Percentiles rank a stretch among this genome's conserved stretches.
phyloP scores from a whole-genome alignment of 2,888 invertebrate genomes.

The Anagyrus pseudococci region DNA sequence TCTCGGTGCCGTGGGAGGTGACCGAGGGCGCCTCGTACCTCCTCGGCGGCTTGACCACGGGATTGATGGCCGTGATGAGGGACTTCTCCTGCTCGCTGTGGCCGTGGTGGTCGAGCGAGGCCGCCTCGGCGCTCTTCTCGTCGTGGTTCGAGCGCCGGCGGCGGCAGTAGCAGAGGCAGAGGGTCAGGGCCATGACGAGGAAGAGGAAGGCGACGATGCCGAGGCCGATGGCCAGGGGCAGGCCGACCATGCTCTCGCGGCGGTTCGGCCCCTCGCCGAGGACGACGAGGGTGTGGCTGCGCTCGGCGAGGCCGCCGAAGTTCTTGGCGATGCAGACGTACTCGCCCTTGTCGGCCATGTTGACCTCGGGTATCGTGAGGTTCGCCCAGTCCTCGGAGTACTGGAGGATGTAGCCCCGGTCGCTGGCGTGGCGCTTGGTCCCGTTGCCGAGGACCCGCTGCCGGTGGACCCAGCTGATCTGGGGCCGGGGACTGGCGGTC shows the following conservation, averaged over 20 bases:
- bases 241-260: conserved; percentile 70
- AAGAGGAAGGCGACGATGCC: conserved; percentile 65
- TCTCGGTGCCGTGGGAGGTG: conserved; percentile 78
- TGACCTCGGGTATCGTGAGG: conserved; percentile 72
- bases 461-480: conserved; percentile 64
- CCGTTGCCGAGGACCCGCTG: conserved; percentile 49
- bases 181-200: conserved; percentile 62
- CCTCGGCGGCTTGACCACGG: conserved; percentile 82
- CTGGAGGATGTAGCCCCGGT: conserved; percentile 45
- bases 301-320: conserved; percentile 79
- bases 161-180: conserved; percentile 65
- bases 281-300: conserved; percentile 67
- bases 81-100: conserved; percentile 86
- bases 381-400: conserved; percentile 62
- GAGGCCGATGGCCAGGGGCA: conserved; percentile 63
- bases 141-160: conserved; percentile 65
- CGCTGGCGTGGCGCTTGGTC: conserved; percentile 46
- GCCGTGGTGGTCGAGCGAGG: conserved; percentile 77
- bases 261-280: conserved; percentile 69
- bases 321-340: conserved; percentile 84
- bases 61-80: conserved; percentile 82
- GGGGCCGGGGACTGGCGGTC: conserved; percentile 78
- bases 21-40: conserved; percentile 78
- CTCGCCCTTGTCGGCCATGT: conserved; percentile 72
- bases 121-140: conserved; percentile 66